Evolutionary conservation across 2,797 vertebrate species (phyloP).

Genomic region (Toxotes lorentzi): DNA sequence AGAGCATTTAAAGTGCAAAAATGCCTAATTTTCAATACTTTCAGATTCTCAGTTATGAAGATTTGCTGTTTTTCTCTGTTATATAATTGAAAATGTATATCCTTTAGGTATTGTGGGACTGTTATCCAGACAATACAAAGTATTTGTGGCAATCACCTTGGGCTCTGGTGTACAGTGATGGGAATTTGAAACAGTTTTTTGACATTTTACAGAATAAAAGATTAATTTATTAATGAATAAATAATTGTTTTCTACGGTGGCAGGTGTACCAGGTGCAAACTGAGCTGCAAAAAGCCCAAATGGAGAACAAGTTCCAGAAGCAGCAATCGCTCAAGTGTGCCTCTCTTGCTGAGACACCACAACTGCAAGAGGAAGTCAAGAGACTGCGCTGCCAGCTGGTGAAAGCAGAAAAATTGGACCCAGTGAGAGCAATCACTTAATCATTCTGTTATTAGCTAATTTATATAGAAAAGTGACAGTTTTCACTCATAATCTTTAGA

Average conservation of each 20-base stretch:
- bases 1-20: not conserved
- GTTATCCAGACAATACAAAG: not conserved
- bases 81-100: too few species aligned
- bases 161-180: not conserved
- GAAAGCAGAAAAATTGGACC: constrained; percentile 81
- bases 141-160: not conserved
- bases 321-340: constrained; percentile 70
- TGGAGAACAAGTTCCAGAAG: constrained; percentile 82
- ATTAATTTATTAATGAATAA: not conserved
- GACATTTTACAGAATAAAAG: not conserved
- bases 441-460: not conserved
- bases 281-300: constrained; percentile 84
- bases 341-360: constrained; percentile 70
- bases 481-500: not conserved
- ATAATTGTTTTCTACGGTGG: not conserved
- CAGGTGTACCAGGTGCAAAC: constrained; percentile 89
- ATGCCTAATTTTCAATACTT: not conserved
- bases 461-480: too few species aligned
- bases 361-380: constrained; percentile 85
- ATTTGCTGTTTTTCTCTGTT: too few species aligned
- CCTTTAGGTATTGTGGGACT: not conserved
- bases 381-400: constrained; percentile 79
- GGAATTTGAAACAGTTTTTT: not conserved
- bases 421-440: constrained; percentile 72
- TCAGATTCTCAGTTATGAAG: too few species aligned